Evolutionary conservation across 2,113 vertebrate genomes (phyloP), one percentile per base, ranked within the genome.

Genomic region (Corvus moneduloides): DNA sequence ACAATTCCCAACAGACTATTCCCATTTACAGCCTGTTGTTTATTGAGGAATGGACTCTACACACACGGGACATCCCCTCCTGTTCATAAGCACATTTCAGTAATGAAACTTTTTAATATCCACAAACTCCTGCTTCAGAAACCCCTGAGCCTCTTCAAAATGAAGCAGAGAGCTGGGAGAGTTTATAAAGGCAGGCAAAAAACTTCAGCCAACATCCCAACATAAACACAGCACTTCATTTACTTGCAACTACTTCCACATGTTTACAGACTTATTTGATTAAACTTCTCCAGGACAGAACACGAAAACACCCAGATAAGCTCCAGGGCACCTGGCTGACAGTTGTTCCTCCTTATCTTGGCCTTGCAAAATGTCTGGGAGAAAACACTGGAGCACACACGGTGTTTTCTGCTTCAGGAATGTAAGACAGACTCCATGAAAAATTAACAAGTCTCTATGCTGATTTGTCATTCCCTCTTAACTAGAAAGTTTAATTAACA

Each of bases 271-370:
- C 41, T 75, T 68, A 41, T 94, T 90, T 75, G 88, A 84, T 88
- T 71, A 46, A 91, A 81, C n/a, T 92, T 90, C 86, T 87, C 61
- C 69, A 78, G 80, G 90, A 89, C 83, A 90, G 86, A 95, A 84
- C 55, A 84, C 0, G 0, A 89, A 84, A 96, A 68, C 86, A 94
- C 28, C 22, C 39, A 81, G 94, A 97, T 94, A 97, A 97, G 92
- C 85, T 80, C 79, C 77, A 74, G 93, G 94, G 90, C 92, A 96
- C 76, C 88, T 89, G 80, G 68, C 62, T 94, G 86, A 93, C 83
- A 93, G 86, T 84, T 86, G 76, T 79, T 94, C 73, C 79, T 93
- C 80, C 76, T 97, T 95, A 96, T 94, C 93, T 87, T 39, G 79
- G 92, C 88, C 86, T 90, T 69, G 58, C 86, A 96, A 95, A 93